Evolutionary conservation across 2,888 invertebrate genomes (phyloP).

Genomic region (Drosophila neoperkinsi): DNA sequence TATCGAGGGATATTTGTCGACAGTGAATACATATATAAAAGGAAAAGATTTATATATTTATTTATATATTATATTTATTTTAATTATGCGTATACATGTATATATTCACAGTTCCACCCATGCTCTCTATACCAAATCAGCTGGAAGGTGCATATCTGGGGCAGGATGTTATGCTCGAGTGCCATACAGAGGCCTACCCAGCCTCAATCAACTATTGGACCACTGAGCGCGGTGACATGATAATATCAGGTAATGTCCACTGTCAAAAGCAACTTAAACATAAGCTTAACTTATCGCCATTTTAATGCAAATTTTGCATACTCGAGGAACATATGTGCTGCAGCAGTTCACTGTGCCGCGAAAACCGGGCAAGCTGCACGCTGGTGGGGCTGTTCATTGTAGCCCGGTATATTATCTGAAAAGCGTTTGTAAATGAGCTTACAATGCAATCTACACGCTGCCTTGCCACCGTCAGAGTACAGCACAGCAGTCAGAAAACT

Average conservation of each 20-base stretch:
- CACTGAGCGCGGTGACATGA: conserved; percentile 95
- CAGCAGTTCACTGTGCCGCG: neutral
- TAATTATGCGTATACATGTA: no score
- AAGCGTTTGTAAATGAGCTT: conserved; percentile 71
- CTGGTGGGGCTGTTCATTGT: conserved; percentile 10
- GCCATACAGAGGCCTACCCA: conserved; percentile 96
- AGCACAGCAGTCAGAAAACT: conserved; percentile 37
- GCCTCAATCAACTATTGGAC: conserved; percentile 98
- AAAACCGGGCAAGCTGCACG: neutral
- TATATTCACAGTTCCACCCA: conserved; percentile 91
- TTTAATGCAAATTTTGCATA: conserved; percentile 8
- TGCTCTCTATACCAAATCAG: conserved; percentile 97
- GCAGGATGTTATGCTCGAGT: conserved; percentile 94
- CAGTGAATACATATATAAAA: neutral
- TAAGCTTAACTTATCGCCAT: conserved; percentile 18
- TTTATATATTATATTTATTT: neutral
- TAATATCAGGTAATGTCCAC: conserved; percentile 91
- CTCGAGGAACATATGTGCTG: conserved; percentile 4
- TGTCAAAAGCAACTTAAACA: conserved; percentile 4
- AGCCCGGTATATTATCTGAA: conserved; percentile 59
- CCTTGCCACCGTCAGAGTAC: conserved; percentile 16
- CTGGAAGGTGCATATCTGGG: conserved; percentile 95
- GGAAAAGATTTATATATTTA: neutral
- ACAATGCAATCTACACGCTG: conserved; percentile 66
- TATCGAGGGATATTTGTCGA: neutral